These are phyloP conservation scores for Drosophila lacteicornis DNA, from an alignment of 1,140 invertebrate species.

Conservation along the genomic window DNA sequence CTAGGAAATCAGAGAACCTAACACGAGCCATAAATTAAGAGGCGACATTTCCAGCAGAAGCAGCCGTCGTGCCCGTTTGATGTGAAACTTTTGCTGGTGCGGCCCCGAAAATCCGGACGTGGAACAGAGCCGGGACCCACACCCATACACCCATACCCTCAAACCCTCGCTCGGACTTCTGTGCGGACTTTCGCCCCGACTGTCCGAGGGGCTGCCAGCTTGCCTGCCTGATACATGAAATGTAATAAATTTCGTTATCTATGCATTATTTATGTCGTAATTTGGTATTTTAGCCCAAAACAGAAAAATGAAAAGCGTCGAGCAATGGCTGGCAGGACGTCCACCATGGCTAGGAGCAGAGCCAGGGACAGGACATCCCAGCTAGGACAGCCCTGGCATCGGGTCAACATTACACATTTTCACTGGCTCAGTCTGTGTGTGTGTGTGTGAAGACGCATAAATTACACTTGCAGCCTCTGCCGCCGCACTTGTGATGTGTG, in stretches of 20 bases:
- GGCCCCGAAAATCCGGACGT: constrained; percentile 49
- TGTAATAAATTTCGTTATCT: constrained; percentile 84
- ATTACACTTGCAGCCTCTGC: constrained; percentile 71
- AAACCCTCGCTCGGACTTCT: constrained; percentile 4
- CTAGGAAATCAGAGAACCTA: constrained; percentile 75
- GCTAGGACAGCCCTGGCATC: constrained; percentile 47
- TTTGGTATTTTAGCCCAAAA: constrained; percentile 84
- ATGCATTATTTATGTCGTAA: constrained; percentile 84
- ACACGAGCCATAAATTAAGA: constrained; percentile 79
- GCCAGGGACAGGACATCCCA: constrained; percentile 1
- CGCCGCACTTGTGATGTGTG: constrained; percentile 54
- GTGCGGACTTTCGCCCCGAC: constrained; percentile 34
- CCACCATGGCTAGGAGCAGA: constrained; percentile 16
- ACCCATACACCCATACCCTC: background rate
- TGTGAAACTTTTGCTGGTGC: constrained; percentile 51
- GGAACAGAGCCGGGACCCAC: constrained; percentile 23
- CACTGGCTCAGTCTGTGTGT: constrained; percentile 26
- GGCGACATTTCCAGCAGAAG: constrained; percentile 64
- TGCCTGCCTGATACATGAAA: constrained; percentile 76
- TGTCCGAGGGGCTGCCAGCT: constrained; percentile 12
- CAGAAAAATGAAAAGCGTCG: constrained; percentile 81
- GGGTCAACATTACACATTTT: constrained; percentile 81
- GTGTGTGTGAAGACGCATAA: constrained; percentile 70
- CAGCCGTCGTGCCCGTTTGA: constrained; percentile 27
- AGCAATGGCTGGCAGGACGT: constrained; percentile 57